These are phyloP conservation scores for Galagoides demidoff DNA, from an alignment of 2,797 vertebrate genomes.

Conservation along the genomic window DNA sequence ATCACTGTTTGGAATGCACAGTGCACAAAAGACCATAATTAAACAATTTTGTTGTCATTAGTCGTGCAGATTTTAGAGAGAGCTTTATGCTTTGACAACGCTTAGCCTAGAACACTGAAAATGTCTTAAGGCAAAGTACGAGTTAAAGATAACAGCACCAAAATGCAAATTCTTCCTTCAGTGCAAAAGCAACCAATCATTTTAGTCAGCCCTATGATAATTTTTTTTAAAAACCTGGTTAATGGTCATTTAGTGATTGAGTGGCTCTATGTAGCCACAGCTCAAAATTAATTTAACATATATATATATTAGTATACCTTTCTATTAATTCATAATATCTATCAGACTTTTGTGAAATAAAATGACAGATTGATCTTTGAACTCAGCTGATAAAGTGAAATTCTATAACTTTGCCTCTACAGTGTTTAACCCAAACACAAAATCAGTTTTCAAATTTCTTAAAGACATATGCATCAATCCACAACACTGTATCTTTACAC, in stretches of 20 bases:
- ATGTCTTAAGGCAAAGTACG: constrained; percentile 71
- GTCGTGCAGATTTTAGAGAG: constrained; percentile 69
- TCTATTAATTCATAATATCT: neutral
- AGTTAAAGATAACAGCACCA: constrained; percentile 61
- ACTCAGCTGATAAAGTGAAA: neutral
- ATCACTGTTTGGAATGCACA: constrained; percentile 54
- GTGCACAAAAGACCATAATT: constrained; percentile 75
- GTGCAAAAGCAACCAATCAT: constrained; percentile 6
- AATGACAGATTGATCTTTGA: constrained; percentile 41
- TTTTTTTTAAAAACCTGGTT: neutral
- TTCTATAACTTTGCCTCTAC: constrained; percentile 28
- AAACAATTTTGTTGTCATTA: constrained; percentile 77
- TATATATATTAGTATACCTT: neutral
- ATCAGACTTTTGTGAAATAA: constrained; percentile 28
- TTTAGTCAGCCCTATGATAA: constrained; percentile 27
- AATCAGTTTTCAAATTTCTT: constrained; percentile 53
- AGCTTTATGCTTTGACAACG: constrained; percentile 66
- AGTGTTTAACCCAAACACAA: constrained; percentile 31
- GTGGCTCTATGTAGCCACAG: neutral
- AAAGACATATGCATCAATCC: neutral
- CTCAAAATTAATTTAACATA: constrained; percentile 22
- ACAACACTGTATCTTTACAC: neutral
- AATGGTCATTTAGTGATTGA: neutral
- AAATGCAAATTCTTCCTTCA: constrained; percentile 48
- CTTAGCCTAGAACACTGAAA: constrained; percentile 62